Evolutionary conservation across 2,888 invertebrate genomes (phyloP), one percentile per base, ranked within the genome.

Genomic region (Plagodis dolabraria): DNA sequence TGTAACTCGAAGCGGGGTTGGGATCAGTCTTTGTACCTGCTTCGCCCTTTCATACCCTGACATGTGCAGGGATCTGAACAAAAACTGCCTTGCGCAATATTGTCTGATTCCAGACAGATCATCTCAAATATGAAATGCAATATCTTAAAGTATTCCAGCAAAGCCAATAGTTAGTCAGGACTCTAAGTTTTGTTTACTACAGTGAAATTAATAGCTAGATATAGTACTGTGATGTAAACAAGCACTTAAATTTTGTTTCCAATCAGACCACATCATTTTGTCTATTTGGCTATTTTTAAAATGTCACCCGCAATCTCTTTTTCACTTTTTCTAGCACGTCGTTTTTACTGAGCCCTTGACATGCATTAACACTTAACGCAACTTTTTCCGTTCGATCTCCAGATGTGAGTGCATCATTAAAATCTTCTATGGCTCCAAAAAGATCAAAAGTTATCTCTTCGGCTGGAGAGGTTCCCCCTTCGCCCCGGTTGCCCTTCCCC

Each of bases 401-500:
- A 91, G 89, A 89, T 92, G 90, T 86, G 88, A 80, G 85, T 85
- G 86, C 87, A 86, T 91, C 92, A 92, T 92, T 92, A 90, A 90
- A 92, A 90, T 89, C 89, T 86, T 83, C 88, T 87, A 83, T 82
- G 79, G 82, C 80, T 85, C 87, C 86, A 89, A 90, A 92, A 90
- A 92, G 92, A 91, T 92, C 91, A 90, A 91, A 92, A 92, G 90
- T 92, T 92, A 90, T 91, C 89, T 89, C 82, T 82, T 86, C 81
- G 74, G 83, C 79, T 85, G 80, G 83, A 86, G 86, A 83, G 85
- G 56, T 61, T 80, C 81, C 78, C 79, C 76, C 77, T 78, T 77
- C 80, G 71, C 78, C 79, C 82, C 74, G 72, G 73, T 75, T 47
- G 76, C 80, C 80, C 79, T 82, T 84, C 84, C 82, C 76, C 72